Base-by-base conservation (phyloP, 2,888 invertebrate genomes). In the Plusia festucae region DNA sequence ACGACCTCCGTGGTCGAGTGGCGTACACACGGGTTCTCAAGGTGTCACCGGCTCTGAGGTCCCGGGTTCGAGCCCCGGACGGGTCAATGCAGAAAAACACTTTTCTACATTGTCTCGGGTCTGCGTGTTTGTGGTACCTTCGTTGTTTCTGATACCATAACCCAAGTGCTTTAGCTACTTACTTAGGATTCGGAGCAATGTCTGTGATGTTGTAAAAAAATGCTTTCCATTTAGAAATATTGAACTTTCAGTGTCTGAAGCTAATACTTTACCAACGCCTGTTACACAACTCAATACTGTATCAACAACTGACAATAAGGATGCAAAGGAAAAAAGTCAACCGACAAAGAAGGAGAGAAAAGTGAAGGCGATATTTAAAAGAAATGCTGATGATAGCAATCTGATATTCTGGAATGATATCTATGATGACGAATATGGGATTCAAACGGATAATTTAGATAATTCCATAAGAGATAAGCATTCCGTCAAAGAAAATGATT, bases 371-470 rank as follows among this genome's bases (percentile, higher is more conserved):
- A 57, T 90, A 30, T 88, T 89, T 0, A 94, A 94, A 82, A 83
- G 94, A 49, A 87, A 87, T 62, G 85, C 78, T 0, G 84, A 82
- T 0, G 84, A 86, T 0, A 86, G 82, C 16, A 89, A 90, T 72
- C 65, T 90, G 0, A 87, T 92, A 60, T 91, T 90, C 63, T 94
- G 94, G 94, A 90, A 91, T 27, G 91, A 93, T 58, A 79, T 94
- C 0, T 94, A 94, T 34, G 93, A 94, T 30, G 91, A 93, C 2
- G 94, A 94, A 51, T 93, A 94, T 54, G 94, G 93, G 0, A 73
- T 92, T 0, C 84, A 86, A 62, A 30, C 78, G 1, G 90, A 88
- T 52, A 82, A 81, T 0, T 46, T 87, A 1, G 90, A 91, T 1
- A 83, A 85, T 49, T 68, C 81, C 0, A 16, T 83, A 0, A 79